Evolutionary conservation across 2,797 vertebrate genomes (phyloP), one percentile per base, ranked within the genome.

Genomic region (Myotis myotis): DNA sequence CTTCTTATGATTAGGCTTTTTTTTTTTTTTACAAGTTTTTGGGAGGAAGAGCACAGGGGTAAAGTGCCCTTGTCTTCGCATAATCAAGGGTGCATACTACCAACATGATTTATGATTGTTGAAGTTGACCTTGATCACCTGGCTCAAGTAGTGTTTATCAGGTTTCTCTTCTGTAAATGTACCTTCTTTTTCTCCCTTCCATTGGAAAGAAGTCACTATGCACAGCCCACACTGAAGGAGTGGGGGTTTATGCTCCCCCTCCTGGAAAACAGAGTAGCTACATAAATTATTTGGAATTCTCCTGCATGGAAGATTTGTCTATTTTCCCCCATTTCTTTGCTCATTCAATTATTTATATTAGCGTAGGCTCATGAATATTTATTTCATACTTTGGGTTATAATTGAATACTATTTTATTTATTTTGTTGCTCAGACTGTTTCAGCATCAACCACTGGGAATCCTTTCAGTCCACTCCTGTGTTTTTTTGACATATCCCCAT

Each of bases 321-420:
- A 9, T 64, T 23, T 15, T 38, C 19, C 16, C 20, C 16, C 25
- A 23, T 47, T 79, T 79, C 57, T 66, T 87, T 72, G 38, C 23
- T 94, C 64, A 80, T 80, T 93, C 8, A 75, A 38, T 80, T 49
- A 91, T 51, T 87, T 84, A 44, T n/a, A 55, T 93, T 72, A 72
- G 25, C 13, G 81, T 41, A 11, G 57, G 3, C 12, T 53, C 28
- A 33, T 55, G 38, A 25, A 55, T 84, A 53, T 60, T 87, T 71
- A 78, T 93, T 66, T 93, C 76, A 16, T 55, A 44, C 5, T 72
- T 86, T 74, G 25, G 79, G 1, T 87, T 87, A 30, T 83, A 70
- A 49, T 87, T 75, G 25, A 93, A 70, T 83, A 41, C 49, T 88
- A 6, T 53, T 93, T 80, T 79, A 74, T 76, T 66, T 76, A 76